phyloP scores from a whole-genome alignment of 2,113 vertebrate genomes.

The Urocynchramus pylzowi region DNA sequence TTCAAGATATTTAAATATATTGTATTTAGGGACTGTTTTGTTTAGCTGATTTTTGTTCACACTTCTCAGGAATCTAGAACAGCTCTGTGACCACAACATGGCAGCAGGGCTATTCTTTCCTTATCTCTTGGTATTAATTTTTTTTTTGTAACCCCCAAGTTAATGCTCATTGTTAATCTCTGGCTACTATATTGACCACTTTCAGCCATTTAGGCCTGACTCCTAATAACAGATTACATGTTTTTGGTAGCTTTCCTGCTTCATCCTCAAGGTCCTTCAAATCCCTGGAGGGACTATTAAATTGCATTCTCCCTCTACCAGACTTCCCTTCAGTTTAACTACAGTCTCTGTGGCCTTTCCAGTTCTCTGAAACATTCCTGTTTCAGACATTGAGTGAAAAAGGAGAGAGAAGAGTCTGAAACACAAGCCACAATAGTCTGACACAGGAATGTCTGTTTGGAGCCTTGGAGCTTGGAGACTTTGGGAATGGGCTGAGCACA shows the following conservation, averaged over 20 bases:
- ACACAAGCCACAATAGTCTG: background rate
- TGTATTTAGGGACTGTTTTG: background rate
- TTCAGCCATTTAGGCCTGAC: background rate
- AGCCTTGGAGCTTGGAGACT: background rate
- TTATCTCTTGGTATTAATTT: background rate
- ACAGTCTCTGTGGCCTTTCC: background rate
- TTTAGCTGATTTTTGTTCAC: background rate
- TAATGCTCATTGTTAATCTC: background rate
- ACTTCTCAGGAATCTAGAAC: background rate
- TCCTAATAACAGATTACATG: background rate
- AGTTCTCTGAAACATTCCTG: background rate
- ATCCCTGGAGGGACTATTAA: background rate
- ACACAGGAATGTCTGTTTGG: background rate
- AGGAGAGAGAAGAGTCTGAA: background rate
- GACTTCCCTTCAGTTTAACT: background rate
- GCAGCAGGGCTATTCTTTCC: background rate
- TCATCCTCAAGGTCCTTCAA: background rate
- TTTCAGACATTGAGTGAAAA: background rate
- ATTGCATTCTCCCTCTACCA: background rate
- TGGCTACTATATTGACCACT: background rate
- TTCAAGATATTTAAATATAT: background rate
- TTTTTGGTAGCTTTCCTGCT: background rate
- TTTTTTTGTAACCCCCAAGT: background rate
- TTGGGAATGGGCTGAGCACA: background rate
- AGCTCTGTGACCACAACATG: background rate